These are phyloP conservation scores for Agapornis roseicollis DNA, from an alignment of 2,113 vertebrate species.

Conservation along the genomic window DNA sequence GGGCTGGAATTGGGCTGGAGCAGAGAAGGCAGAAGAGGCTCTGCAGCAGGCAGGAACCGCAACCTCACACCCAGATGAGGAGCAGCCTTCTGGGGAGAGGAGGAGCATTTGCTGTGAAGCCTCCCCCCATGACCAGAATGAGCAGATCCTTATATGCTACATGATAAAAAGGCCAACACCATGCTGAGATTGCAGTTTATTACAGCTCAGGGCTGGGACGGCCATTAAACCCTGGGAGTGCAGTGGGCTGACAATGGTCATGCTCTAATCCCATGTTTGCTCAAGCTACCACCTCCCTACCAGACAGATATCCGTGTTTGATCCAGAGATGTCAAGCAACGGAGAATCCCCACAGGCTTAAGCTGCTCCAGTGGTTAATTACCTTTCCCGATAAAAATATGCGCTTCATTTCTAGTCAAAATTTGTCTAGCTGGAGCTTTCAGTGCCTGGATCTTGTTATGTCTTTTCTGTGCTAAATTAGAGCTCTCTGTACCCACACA, in stretches of 20 bases:
- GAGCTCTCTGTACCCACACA: not conserved
- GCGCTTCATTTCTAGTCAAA: not conserved
- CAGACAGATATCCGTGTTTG: not conserved
- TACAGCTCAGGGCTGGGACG: not conserved
- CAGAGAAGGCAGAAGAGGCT: not conserved
- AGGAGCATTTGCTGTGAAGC: not conserved
- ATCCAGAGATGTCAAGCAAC: not conserved
- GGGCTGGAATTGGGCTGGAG: not conserved
- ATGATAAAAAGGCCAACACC: not conserved
- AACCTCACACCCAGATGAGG: not conserved
- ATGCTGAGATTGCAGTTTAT: not conserved
- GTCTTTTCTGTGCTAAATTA: slow-evolving; percentile 7
- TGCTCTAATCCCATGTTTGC: not conserved
- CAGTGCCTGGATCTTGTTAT: not conserved
- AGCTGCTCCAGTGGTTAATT: slow-evolving; percentile 19
- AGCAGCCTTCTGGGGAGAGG: not conserved
- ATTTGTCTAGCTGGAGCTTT: not conserved
- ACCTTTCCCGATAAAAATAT: slow-evolving; percentile 21
- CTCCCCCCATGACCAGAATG: not conserved
- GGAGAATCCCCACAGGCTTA: slow-evolving; percentile 20
- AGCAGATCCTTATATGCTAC: not conserved
- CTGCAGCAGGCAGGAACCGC: not conserved
- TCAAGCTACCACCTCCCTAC: not conserved
- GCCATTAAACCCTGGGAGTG: not conserved
- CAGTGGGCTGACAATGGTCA: accelerated